These are phyloP conservation scores for Okamejei kenojei DNA, from an alignment of 2,797 vertebrate genomes.

Conservation along the genomic window DNA sequence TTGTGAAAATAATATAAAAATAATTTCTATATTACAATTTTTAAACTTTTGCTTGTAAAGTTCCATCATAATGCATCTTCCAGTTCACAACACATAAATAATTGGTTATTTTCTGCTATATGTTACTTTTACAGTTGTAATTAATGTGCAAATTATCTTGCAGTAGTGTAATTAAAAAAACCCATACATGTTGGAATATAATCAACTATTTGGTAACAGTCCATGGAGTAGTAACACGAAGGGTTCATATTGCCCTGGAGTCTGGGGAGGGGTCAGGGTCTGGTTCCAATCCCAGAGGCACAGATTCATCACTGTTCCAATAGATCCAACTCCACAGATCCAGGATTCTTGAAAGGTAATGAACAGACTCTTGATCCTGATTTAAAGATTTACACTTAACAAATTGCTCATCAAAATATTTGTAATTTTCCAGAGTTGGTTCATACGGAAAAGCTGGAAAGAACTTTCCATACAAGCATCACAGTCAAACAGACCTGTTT, in stretches of 20 bases:
- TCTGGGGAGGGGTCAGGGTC: not conserved
- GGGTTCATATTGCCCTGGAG: not conserved
- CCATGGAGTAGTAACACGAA: slow-evolving; percentile 55
- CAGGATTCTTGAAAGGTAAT: not conserved
- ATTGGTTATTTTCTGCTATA: slow-evolving; percentile 56
- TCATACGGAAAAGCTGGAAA: not conserved
- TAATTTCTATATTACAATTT: slow-evolving; percentile 70
- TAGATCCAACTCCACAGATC: not conserved
- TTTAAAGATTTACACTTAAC: slow-evolving; percentile 24
- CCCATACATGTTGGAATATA: slow-evolving; percentile 42
- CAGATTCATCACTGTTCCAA: not conserved
- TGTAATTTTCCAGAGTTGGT: slow-evolving; percentile 14
- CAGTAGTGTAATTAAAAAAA: slow-evolving; percentile 70
- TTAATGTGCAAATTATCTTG: slow-evolving; percentile 71
- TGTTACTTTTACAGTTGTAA: slow-evolving; percentile 72
- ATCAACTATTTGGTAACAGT: slow-evolving; percentile 65
- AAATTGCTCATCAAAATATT: slow-evolving; percentile 36
- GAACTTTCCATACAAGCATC: not conserved
- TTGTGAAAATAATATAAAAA: slow-evolving; percentile 71
- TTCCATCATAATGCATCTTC: slow-evolving; percentile 57
- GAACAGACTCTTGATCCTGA: not conserved
- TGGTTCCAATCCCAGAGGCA: not conserved
- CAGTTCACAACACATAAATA: slow-evolving; percentile 60
- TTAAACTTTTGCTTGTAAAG: slow-evolving; percentile 62
- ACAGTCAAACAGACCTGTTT: slow-evolving; percentile 56